Conservation (phyloP, 2,797 vertebrate species). For the Gallinago nigripennis region DNA sequence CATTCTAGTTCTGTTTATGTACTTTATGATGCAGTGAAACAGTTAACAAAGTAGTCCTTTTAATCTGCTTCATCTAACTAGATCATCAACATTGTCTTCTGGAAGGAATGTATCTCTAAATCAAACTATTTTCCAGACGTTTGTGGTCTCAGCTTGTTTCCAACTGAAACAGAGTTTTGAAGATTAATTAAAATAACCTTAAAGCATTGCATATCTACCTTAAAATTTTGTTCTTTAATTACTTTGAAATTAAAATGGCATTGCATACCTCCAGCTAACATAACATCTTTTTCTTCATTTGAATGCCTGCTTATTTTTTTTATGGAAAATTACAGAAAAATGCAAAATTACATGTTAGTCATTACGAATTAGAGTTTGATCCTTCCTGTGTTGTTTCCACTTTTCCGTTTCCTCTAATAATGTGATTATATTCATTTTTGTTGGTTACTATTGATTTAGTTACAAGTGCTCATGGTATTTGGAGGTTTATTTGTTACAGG, state of each 20-base stretch:
- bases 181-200: neutral
- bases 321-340: neutral
- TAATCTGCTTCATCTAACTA: neutral
- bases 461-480: neutral
- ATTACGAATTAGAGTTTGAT: neutral
- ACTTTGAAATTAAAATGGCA: neutral
- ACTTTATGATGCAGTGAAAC: neutral
- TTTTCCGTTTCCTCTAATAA: neutral
- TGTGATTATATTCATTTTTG: neutral
- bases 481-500: neutral
- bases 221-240: neutral
- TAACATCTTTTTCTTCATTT: neutral
- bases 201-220: neutral
- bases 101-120: neutral
- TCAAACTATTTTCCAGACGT: neutral
- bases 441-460: neutral
- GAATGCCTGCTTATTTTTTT: neutral
- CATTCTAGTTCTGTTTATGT: neutral
- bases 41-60: neutral
- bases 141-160: neutral
- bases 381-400: neutral
- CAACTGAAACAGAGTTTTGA: neutral
- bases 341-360: neutral
- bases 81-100: neutral
- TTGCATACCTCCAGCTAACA: neutral